A percentile compares a stretch with the other conserved stretches of the same genome.
These are phyloP conservation scores for Itoplectis maculator DNA, from an alignment of 2,888 invertebrate genomes.

Conservation along the genomic window DNA sequence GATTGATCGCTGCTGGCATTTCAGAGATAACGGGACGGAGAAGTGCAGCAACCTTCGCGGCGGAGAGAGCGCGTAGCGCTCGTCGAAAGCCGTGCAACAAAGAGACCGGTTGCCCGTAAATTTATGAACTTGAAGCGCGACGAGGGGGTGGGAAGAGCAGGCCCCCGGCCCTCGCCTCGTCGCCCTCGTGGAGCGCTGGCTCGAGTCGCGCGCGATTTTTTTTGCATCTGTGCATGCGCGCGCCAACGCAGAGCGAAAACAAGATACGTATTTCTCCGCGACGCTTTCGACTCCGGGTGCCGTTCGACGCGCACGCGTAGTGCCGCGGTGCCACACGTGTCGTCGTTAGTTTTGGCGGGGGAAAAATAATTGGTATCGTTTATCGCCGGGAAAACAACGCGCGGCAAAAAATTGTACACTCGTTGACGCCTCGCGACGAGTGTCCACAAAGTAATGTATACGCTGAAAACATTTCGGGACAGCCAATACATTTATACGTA, in stretches of 20 bases:
- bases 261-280: no score
- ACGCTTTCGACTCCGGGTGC: neutral
- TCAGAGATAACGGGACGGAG: slow-evolving; percentile 30
- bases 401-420: neutral
- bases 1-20: slow-evolving; percentile 2
- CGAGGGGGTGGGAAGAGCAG: no score
- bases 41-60: neutral
- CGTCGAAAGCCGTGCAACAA: slow-evolving; percentile 5
- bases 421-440: neutral
- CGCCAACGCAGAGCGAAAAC: no score
- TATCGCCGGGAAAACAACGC: neutral
- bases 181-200: no score
- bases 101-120: neutral
- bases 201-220: slow-evolving; percentile 14
- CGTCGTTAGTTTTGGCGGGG: neutral
- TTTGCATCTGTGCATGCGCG: neutral
- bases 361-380: neutral
- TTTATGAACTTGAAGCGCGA: slow-evolving; percentile 32
- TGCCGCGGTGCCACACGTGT: neutral
- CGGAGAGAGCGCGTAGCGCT: neutral
- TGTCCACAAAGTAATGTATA: neutral
- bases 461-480: neutral
- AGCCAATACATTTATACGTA: neutral
- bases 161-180: no score
- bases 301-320: neutral